phyloP scores from a whole-genome alignment of 1,140 invertebrate genomes.

The Sitobion miscanthi region DNA sequence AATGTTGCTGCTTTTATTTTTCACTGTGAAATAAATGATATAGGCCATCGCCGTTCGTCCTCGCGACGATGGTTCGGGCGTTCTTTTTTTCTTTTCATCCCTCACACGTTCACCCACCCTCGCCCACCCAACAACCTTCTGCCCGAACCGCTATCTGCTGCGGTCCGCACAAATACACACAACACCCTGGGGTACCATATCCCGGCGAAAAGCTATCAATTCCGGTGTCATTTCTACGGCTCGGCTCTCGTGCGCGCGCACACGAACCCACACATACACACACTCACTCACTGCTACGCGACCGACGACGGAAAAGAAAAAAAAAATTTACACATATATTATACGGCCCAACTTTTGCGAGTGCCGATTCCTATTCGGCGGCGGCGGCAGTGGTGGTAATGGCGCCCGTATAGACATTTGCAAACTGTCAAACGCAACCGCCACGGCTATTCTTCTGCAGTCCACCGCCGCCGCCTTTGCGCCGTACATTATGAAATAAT shows the following conservation, averaged over 20 bases:
- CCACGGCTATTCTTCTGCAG: slow-evolving; percentile 46
- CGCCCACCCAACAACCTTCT: neutral
- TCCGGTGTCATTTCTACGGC: slow-evolving; percentile 45
- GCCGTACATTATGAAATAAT: neutral
- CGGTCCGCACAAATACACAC: slow-evolving; percentile 28
- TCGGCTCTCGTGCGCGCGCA: neutral
- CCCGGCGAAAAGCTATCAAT: slow-evolving; percentile 55
- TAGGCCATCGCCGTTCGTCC: neutral
- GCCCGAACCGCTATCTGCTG: neutral
- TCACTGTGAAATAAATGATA: slow-evolving; percentile 16
- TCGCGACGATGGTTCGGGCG: neutral
- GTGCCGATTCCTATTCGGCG: slow-evolving; percentile 51
- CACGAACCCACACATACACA: neutral
- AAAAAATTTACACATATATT: neutral
- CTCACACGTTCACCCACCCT: neutral
- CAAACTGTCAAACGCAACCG: slow-evolving; percentile 55
- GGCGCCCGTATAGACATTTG: slow-evolving; percentile 52
- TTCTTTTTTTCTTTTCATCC: neutral
- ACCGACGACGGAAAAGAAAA: neutral
- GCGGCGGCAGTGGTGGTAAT: slow-evolving; percentile 21
- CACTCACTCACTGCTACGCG: neutral
- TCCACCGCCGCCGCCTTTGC: slow-evolving; percentile 10
- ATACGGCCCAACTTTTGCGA: neutral
- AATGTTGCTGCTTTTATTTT: neutral
- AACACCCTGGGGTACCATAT: slow-evolving; percentile 49